Evolutionary conservation across 2,797 vertebrate species (phyloP).

Genomic region (Trachops cirrhosus): DNA sequence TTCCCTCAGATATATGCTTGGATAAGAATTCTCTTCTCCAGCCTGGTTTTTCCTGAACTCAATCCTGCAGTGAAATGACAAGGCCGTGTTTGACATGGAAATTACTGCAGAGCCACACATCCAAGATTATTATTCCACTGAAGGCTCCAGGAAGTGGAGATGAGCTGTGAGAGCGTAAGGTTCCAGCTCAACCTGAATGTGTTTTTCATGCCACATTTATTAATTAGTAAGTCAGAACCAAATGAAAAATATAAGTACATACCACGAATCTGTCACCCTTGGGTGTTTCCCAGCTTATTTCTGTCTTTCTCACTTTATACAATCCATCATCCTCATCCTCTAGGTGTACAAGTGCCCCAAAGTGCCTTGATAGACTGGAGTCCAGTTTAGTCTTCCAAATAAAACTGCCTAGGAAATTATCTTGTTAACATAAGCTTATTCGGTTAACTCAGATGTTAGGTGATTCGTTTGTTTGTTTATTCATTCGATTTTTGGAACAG

Average conservation of each 20-base stretch:
- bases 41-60: conserved; percentile 26
- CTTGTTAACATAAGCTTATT: neutral
- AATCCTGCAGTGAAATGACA: neutral
- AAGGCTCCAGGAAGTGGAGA: neutral
- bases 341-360: neutral
- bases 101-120: neutral
- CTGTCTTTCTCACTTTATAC: neutral
- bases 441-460: neutral
- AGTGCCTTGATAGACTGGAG: neutral
- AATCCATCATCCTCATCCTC: rapidly evolving
- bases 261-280: conserved; percentile 44
- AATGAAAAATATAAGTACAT: conserved; percentile 36
- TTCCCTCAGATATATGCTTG: neutral
- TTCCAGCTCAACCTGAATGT: neutral
- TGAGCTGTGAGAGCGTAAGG: neutral
- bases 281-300: conserved; percentile 3
- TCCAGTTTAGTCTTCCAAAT: neutral
- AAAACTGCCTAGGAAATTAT: neutral
- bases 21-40: conserved; percentile 14
- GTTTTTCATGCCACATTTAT: neutral
- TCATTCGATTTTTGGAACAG: neutral
- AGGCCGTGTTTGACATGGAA: conserved; percentile 41
- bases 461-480: neutral
- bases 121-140: neutral
- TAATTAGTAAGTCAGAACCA: conserved; percentile 64